These are phyloP conservation scores for Drosophila austrosaltans DNA, from an alignment of 2,888 invertebrate species.

Conservation along the genomic window DNA sequence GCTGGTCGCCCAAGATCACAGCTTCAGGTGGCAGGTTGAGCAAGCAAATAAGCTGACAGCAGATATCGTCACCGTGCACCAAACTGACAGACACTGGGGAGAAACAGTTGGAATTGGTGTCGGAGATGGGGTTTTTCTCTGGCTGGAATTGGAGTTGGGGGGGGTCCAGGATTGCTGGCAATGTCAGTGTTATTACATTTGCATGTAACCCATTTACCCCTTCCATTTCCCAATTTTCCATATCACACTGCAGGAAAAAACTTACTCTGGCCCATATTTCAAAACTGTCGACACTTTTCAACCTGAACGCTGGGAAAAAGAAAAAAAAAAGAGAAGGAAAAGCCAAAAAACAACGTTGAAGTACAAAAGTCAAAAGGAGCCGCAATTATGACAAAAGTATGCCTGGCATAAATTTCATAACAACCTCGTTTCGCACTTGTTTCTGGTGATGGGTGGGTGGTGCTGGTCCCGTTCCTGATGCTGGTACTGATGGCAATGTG, in stretches of 20 bases:
- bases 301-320: conserved; percentile 23
- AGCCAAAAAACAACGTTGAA: conserved; percentile 13
- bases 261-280: conserved; percentile 69
- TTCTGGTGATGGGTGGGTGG: conserved; percentile 15
- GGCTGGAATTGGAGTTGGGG: neutral
- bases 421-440: conserved; percentile 71
- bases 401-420: conserved; percentile 72
- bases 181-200: conserved; percentile 64
- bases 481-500: conserved; percentile 1
- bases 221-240: neutral
- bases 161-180: conserved; percentile 11
- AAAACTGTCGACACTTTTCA: conserved; percentile 76
- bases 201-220: conserved; percentile 39
- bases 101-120: neutral
- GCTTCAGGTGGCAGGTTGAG: conserved; percentile 55
- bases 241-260: conserved; percentile 9
- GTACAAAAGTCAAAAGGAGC: conserved; percentile 64
- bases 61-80: conserved; percentile 69
- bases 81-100: conserved; percentile 34
- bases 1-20: conserved; percentile 35
- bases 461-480: conserved; percentile 23
- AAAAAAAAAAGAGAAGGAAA: conserved; percentile 15
- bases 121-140: neutral
- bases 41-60: conserved; percentile 73
- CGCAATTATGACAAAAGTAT: conserved; percentile 78